phyloP scores from a whole-genome alignment of 2,113 vertebrate genomes.

The Amphiprion percula region DNA sequence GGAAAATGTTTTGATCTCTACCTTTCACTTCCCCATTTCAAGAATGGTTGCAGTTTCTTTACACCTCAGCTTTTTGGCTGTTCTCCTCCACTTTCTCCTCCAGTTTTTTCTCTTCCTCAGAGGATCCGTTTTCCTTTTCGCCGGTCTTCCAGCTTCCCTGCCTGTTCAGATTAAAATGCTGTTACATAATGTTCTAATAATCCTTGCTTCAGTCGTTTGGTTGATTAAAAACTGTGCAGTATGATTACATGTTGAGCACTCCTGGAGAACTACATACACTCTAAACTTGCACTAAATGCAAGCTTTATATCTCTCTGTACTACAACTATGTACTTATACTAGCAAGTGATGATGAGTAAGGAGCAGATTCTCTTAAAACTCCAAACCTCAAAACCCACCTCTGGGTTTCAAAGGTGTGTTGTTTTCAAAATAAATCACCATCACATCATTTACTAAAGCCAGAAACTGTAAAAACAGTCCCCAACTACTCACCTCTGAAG shows the following conservation, averaged over 20 bases:
- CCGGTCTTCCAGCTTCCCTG: conserved; percentile 90
- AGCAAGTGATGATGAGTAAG: conserved; percentile 3
- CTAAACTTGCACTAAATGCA: too few relatives aligned
- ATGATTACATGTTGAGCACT: too few relatives aligned
- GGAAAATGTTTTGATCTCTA: conserved; percentile 13
- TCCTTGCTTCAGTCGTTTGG: not conserved
- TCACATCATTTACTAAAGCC: too few relatives aligned
- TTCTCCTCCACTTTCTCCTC: conserved; percentile 97
- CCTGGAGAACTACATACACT: too few relatives aligned
- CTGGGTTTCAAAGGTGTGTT: too few relatives aligned
- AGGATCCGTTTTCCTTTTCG: conserved; percentile 87
- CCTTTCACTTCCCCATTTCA: conserved; percentile 71
- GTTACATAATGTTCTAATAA: not conserved
- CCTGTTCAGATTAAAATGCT: conserved; percentile 60
- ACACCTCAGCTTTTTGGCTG: conserved; percentile 96
- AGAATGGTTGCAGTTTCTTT: conserved; percentile 73
- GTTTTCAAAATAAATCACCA: too few relatives aligned
- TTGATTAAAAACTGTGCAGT: too few relatives aligned
- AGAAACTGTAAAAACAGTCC: too few relatives aligned
- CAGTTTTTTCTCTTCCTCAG: conserved; percentile 89
- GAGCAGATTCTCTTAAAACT: not conserved
- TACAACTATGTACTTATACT: not conserved
- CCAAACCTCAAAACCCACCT: too few relatives aligned
- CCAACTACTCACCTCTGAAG: too few relatives aligned
- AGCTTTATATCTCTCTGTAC: too few relatives aligned